Evolutionary conservation across 1,140 invertebrate species (phyloP).

Genomic region (Coenobita brevimanus): DNA sequence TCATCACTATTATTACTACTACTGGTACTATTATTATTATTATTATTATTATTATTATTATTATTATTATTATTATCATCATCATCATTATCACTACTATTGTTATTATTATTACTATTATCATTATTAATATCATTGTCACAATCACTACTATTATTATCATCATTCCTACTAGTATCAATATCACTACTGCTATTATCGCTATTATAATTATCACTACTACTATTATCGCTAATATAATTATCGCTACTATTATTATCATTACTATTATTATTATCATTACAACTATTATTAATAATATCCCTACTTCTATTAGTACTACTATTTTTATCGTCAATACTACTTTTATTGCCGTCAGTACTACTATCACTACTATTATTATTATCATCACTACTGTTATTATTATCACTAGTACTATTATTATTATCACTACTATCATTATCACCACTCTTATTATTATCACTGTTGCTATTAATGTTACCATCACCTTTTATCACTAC

Average conservation of each 20-base stretch:
- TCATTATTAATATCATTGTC: too few relatives aligned
- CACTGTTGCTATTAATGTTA: neutral
- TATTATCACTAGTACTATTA: neutral
- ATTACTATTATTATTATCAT: neutral
- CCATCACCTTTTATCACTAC: neutral
- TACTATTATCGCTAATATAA: neutral
- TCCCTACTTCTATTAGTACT: neutral
- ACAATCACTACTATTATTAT: too few relatives aligned
- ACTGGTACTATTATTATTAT: neutral
- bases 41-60: neutral
- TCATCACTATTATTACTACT: neutral
- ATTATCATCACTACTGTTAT: neutral
- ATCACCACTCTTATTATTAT: neutral
- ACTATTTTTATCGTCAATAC: neutral
- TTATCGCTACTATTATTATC: neutral
- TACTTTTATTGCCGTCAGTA: neutral
- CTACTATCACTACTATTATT: neutral
- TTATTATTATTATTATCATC: neutral
- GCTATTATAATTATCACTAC: neutral
- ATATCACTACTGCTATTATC: too few relatives aligned
- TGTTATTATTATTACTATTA: neutral
- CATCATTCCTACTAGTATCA: too few relatives aligned
- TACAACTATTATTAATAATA: neutral
- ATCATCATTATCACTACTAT: neutral
- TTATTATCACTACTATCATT: neutral